Percentiles rank a stretch among this genome's conserved stretches.
phyloP scores from a whole-genome alignment of 2,888 invertebrate genomes.

The Ophion slaviceki region DNA sequence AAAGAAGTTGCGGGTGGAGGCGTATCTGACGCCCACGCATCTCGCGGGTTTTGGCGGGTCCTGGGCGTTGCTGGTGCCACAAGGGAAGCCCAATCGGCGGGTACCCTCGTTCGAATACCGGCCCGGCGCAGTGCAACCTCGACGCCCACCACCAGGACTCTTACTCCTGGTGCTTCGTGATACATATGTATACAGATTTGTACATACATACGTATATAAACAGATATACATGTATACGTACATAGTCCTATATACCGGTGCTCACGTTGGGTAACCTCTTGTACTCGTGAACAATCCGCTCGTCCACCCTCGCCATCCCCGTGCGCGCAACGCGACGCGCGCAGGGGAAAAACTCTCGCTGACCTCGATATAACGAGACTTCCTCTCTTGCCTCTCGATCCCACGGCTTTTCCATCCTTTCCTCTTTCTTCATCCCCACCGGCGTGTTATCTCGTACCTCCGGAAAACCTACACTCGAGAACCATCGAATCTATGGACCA shows the following conservation, averaged over 20 bases:
- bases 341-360: slow-evolving; percentile 82
- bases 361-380: slow-evolving; percentile 78
- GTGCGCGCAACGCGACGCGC: slow-evolving; percentile 77
- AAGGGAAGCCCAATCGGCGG: slow-evolving; percentile 80
- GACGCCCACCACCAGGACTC: slow-evolving; percentile 77
- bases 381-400: slow-evolving; percentile 39
- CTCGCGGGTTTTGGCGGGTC: slow-evolving; percentile 79
- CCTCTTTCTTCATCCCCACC: slow-evolving; percentile 56
- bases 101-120: slow-evolving; percentile 69
- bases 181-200: slow-evolving; percentile 16
- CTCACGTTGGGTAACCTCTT: slow-evolving; percentile 74
- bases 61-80: slow-evolving; percentile 81
- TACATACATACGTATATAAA: slow-evolving; percentile 17
- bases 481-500: slow-evolving; percentile 26
- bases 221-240: slow-evolving; percentile 5
- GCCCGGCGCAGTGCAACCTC: slow-evolving; percentile 70
- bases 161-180: slow-evolving; percentile 49
- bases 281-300: slow-evolving; percentile 69
- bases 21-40: slow-evolving; percentile 82
- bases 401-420: slow-evolving; percentile 66
- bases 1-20: slow-evolving; percentile 73
- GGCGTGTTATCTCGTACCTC: slow-evolving; percentile 8
- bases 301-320: slow-evolving; percentile 35
- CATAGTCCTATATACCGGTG: slow-evolving; percentile 31
- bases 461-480: slow-evolving; percentile 21